Conservation (phyloP, 2,113 vertebrate genomes). For the Saimiri boliviensis region DNA sequence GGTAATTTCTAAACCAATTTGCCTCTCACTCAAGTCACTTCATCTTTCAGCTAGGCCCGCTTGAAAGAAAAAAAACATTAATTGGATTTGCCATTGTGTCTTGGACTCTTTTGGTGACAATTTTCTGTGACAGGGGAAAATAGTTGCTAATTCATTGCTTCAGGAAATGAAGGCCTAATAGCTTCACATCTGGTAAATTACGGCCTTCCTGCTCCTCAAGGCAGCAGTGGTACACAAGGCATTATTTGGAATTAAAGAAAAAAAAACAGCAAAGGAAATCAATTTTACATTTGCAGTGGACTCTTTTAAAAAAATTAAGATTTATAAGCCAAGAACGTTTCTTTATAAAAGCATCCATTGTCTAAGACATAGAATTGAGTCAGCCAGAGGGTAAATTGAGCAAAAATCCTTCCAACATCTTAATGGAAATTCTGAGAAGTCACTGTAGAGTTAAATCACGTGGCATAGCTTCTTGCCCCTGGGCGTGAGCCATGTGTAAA, state of each 20-base stretch:
- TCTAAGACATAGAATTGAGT: conserved; percentile 29
- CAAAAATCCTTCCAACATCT: conserved; percentile 48
- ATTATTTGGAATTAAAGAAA: conserved; percentile 64
- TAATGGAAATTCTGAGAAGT: conserved; percentile 13
- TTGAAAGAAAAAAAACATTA: conserved; percentile 57
- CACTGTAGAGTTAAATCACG: background rate
- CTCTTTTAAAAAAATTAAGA: conserved; percentile 25
- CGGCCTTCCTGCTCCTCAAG: conserved; percentile 26
- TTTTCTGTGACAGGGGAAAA: conserved; percentile 63
- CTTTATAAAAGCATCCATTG: conserved; percentile 64
- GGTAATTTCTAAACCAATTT: background rate
- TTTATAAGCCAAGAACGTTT: conserved; percentile 38
- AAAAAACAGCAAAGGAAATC: conserved; percentile 64
- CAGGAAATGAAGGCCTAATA: conserved; percentile 71
- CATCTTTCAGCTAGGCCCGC: conserved; percentile 8
- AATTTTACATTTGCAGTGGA: conserved; percentile 46
- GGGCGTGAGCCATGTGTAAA: background rate
- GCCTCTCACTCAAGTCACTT: background rate
- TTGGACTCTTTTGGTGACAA: conserved; percentile 58
- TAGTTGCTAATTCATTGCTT: conserved; percentile 67
- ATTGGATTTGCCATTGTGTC: conserved; percentile 58
- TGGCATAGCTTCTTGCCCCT: background rate
- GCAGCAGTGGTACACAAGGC: background rate
- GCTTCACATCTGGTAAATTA: conserved; percentile 71
- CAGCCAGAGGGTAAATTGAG: conserved; percentile 58